A percentile compares a stretch with the other conserved stretches of the same genome.
These are phyloP conservation scores for Mola mola DNA, from an alignment of 2,113 vertebrate genomes.

Conservation along the genomic window DNA sequence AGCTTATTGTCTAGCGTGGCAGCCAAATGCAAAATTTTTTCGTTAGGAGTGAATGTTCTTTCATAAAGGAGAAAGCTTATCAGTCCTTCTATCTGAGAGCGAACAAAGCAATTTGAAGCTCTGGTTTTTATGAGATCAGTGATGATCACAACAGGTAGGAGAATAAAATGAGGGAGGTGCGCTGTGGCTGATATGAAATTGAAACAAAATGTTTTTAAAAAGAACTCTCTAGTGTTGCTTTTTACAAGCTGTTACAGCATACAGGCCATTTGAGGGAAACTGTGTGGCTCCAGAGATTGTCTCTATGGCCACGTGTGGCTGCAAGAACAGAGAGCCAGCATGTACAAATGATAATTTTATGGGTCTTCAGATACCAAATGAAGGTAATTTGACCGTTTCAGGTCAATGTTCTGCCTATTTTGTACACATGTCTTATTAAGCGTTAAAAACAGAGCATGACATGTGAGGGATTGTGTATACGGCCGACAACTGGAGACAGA, in stretches of 20 bases:
- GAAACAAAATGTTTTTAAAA: too few species aligned
- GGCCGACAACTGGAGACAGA: conserved; percentile 31
- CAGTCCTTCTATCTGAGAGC: too few species aligned
- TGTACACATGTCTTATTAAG: conserved; percentile 13
- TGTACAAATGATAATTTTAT: background rate
- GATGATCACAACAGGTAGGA: too few species aligned
- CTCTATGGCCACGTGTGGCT: background rate
- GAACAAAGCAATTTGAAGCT: too few species aligned
- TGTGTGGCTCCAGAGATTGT: conserved; percentile 26
- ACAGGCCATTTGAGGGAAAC: conserved; percentile 22
- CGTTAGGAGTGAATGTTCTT: too few species aligned
- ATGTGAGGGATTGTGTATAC: conserved; percentile 7
- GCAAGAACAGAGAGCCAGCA: conserved; percentile 1
- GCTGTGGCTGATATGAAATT: too few species aligned
- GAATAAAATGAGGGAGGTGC: too few species aligned
- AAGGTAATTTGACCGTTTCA: conserved; percentile 8
- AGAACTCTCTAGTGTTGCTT: too few species aligned
- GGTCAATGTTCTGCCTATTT: conserved; percentile 9
- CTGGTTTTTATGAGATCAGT: too few species aligned
- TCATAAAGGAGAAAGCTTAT: too few species aligned
- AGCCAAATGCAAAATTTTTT: background rate
- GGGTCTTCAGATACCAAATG: background rate
- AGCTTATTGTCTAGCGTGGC: too few species aligned
- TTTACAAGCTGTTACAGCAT: conserved; percentile 43
- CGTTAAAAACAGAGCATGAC: conserved; percentile 23